A percentile compares a stretch with the other conserved stretches of the same genome.
Conservation (phyloP, 2,888 invertebrate species). For the Lypha dubia region DNA sequence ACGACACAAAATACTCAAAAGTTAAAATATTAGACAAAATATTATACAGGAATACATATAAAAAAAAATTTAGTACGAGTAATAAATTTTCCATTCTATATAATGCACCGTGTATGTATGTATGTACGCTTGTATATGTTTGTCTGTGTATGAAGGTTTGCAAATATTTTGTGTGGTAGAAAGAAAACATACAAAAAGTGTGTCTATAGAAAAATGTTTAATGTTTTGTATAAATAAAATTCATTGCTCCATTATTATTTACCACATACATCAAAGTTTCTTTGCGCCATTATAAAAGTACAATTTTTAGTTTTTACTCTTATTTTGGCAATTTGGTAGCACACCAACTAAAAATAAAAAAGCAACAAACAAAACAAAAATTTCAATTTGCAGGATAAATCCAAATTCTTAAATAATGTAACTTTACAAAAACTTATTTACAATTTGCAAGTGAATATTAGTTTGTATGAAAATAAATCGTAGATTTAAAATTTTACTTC, state of each 20-base stretch:
- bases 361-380: background rate
- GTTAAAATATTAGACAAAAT: slow-evolving; percentile 53
- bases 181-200: slow-evolving; percentile 28
- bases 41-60: background rate
- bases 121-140: too few relatives aligned
- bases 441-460: too few relatives aligned
- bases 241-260: slow-evolving; percentile 50
- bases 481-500: too few relatives aligned
- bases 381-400: background rate
- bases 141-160: slow-evolving; percentile 14
- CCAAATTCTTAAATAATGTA: background rate
- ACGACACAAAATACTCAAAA: slow-evolving; percentile 47
- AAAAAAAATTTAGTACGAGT: slow-evolving; percentile 46
- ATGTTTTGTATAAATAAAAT: slow-evolving; percentile 53
- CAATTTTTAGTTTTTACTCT: slow-evolving; percentile 28
- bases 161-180: slow-evolving; percentile 40
- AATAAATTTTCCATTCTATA: slow-evolving; percentile 55
- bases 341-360: slow-evolving; percentile 18
- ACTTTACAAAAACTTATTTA: background rate
- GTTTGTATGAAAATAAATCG: too few relatives aligned
- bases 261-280: slow-evolving; percentile 53
- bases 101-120: background rate
- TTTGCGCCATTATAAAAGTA: slow-evolving; percentile 32
- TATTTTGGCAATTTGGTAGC: slow-evolving; percentile 34
- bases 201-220: slow-evolving; percentile 53